Conservation (phyloP, 2,797 vertebrate genomes). For the Uromys caudimaculatus region DNA sequence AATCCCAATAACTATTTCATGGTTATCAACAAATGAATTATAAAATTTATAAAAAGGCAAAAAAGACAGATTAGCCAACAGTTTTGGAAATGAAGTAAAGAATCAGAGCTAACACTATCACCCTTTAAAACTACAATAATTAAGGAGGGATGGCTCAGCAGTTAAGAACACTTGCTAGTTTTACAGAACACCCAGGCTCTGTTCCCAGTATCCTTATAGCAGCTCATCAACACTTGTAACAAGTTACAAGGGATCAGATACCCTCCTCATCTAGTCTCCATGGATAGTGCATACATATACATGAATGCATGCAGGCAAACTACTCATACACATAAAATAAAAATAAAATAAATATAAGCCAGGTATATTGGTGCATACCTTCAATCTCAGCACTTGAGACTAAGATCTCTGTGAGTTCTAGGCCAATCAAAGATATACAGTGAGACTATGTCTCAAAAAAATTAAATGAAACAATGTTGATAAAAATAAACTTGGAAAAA, state of each 20-base stretch:
- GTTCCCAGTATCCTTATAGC: background rate
- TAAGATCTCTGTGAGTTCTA: background rate
- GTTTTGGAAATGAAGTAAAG: background rate
- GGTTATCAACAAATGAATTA: background rate
- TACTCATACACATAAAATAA: background rate
- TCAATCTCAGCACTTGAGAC: background rate
- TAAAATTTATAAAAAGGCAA: background rate
- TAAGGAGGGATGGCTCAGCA: background rate
- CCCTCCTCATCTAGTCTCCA: background rate
- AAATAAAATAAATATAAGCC: background rate
- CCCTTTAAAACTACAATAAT: background rate
- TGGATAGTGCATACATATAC: background rate
- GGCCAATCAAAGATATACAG: background rate
- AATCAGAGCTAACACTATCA: background rate
- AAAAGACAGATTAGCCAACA: background rate
- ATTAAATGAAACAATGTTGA: background rate
- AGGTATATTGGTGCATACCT: background rate
- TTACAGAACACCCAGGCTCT: background rate
- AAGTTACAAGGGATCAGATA: background rate
- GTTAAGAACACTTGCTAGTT: background rate
- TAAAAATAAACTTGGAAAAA: background rate
- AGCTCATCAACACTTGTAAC: background rate
- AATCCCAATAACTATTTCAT: background rate
- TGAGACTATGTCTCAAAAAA: background rate
- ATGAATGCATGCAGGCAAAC: background rate